Conservation (phyloP, 2,888 invertebrate genomes). For the Tipula vernalis region DNA sequence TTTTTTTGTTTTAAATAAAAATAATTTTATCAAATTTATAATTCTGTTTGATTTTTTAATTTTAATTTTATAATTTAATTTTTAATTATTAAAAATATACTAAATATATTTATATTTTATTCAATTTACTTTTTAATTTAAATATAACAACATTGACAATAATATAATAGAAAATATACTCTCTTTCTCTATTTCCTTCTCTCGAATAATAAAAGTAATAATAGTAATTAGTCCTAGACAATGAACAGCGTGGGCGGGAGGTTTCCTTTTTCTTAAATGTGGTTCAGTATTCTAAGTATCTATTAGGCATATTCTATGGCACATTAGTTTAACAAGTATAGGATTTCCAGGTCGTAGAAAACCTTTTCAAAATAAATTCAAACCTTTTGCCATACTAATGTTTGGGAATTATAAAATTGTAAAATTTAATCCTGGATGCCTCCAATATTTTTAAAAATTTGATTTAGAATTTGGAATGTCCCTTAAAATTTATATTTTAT, state of each 20-base stretch:
- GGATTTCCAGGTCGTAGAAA: neutral
- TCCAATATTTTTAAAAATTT: too few relatives aligned
- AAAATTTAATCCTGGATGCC: too few relatives aligned
- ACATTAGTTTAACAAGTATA: neutral
- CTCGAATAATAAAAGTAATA: neutral
- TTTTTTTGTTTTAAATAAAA: neutral
- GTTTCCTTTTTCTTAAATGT: neutral
- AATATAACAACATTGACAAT: neutral
- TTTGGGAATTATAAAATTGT: too few relatives aligned
- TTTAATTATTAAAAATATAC: neutral
- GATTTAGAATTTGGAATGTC: too few relatives aligned
- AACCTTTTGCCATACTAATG: neutral
- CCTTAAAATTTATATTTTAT: too few relatives aligned
- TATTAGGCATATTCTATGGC: neutral
- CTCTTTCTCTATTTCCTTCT: neutral
- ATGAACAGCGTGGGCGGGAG: neutral
- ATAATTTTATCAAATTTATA: neutral
- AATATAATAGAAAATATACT: neutral
- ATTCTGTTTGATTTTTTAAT: neutral
- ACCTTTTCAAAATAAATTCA: neutral
- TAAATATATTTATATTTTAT: neutral
- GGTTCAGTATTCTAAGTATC: neutral
- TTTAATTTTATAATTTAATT: neutral
- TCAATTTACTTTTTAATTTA: neutral
- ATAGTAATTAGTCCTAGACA: neutral